Conservation (phyloP, 2,113 vertebrate genomes). For the Stercorarius parasiticus region DNA sequence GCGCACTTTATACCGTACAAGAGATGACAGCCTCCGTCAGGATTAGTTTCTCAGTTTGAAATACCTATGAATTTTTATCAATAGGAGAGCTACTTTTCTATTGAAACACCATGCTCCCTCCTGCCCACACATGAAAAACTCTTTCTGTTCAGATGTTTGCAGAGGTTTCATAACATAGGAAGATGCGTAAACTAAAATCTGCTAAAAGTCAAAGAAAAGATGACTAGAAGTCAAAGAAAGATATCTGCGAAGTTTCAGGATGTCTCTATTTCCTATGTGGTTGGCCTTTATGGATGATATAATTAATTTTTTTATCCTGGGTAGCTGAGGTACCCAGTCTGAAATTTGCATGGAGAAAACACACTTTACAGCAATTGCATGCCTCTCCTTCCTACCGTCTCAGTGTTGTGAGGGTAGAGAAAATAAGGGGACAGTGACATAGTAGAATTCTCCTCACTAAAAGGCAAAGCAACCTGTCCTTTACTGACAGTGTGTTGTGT, state of each 20-base stretch:
- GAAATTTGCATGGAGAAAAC: background rate
- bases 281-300: background rate
- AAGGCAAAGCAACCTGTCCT: constrained; percentile 32
- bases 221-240: background rate
- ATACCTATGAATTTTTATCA: background rate
- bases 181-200: background rate
- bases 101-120: background rate
- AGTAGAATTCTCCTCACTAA: background rate
- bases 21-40: background rate
- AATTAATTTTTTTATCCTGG: background rate
- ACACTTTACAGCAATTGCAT: background rate
- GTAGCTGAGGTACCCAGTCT: background rate
- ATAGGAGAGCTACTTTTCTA: background rate
- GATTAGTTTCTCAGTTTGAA: background rate
- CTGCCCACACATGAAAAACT: background rate
- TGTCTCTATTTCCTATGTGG: background rate
- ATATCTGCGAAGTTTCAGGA: background rate
- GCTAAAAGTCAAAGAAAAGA: background rate
- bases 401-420: background rate
- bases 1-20: background rate
- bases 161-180: background rate
- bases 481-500: constrained; percentile 35
- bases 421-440: background rate
- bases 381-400: background rate
- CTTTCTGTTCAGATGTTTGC: background rate